Conservation (phyloP, 2,113 vertebrate genomes). For the Brachyistius frenatus region DNA sequence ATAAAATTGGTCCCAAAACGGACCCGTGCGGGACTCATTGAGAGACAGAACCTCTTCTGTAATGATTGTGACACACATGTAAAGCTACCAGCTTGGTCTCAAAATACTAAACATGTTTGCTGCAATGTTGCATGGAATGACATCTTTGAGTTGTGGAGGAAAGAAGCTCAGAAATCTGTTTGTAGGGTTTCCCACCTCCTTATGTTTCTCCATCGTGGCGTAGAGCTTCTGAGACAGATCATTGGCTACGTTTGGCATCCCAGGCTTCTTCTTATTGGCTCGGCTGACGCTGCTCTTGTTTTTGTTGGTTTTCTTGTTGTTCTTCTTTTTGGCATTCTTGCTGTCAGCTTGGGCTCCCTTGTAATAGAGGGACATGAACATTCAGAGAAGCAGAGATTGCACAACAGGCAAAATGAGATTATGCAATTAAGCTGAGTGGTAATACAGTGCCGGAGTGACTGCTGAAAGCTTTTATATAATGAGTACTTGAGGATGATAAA, state of each 20-base stretch:
- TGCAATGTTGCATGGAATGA: background rate
- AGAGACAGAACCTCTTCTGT: background rate
- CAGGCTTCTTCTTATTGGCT: slow-evolving; percentile 98
- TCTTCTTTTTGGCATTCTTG: slow-evolving; percentile 99
- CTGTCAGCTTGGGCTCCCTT: slow-evolving; percentile 95
- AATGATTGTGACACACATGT: background rate
- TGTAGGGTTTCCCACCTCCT: slow-evolving; percentile 88
- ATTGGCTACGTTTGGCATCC: slow-evolving; percentile 97
- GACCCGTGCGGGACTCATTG: background rate
- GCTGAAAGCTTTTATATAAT: slow-evolving; percentile 42
- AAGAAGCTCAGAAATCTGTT: background rate
- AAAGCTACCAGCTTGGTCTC: background rate
- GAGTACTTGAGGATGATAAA: slow-evolving; percentile 45
- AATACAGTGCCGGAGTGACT: slow-evolving; percentile 40
- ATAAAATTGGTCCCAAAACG: too few species aligned
- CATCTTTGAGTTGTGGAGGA: background rate
- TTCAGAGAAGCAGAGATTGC: slow-evolving; percentile 37
- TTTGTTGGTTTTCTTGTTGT: slow-evolving; percentile 99
- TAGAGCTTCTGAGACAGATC: slow-evolving; percentile 99
- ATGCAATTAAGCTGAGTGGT: slow-evolving; percentile 49
- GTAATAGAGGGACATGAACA: slow-evolving; percentile 44
- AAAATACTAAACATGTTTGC: background rate
- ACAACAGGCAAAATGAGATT: slow-evolving; percentile 31
- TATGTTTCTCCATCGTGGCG: slow-evolving; percentile 98
- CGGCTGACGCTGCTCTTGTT: slow-evolving; percentile 98